Conservation (phyloP, 2,797 vertebrate species). For the Acanthopagrus latus region DNA sequence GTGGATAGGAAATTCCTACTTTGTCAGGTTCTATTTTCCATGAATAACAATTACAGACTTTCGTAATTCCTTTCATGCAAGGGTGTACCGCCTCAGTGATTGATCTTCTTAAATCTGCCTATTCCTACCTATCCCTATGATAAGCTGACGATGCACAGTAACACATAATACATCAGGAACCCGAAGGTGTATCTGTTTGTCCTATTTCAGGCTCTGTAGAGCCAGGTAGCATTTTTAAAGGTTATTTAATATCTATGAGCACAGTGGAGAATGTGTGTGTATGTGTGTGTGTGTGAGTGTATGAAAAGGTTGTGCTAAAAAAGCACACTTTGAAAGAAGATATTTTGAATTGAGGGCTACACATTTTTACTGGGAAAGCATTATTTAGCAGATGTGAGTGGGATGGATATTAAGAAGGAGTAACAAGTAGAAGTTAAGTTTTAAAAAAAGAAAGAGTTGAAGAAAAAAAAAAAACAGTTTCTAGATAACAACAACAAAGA, state of each 20-base stretch:
- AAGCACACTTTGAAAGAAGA: background rate
- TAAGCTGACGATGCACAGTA: constrained; percentile 55
- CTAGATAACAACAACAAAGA: no score
- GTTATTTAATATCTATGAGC: constrained; percentile 33
- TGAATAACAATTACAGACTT: constrained; percentile 88
- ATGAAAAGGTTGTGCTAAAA: background rate
- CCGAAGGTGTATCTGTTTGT: constrained; percentile 42
- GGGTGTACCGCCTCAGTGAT: constrained; percentile 66
- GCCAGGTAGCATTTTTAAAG: constrained; percentile 9
- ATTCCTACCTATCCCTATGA: constrained; percentile 42
- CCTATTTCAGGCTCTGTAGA: constrained; percentile 52
- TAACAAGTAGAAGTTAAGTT: background rate
- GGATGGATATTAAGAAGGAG: background rate
- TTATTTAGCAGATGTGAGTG: background rate
- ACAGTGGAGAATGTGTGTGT: background rate
- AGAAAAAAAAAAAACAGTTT: no score
- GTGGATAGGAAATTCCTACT: constrained; percentile 73
- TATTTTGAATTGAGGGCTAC: background rate
- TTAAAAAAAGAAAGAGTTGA: no score
- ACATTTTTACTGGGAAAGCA: background rate
- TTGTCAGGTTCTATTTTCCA: constrained; percentile 82
- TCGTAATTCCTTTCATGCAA: constrained; percentile 77
- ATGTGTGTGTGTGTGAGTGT: no score
- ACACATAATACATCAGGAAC: constrained; percentile 50
- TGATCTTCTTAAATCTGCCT: constrained; percentile 71